phyloP scores from a whole-genome alignment of 2,797 vertebrate genomes.

The Falco berigora region DNA sequence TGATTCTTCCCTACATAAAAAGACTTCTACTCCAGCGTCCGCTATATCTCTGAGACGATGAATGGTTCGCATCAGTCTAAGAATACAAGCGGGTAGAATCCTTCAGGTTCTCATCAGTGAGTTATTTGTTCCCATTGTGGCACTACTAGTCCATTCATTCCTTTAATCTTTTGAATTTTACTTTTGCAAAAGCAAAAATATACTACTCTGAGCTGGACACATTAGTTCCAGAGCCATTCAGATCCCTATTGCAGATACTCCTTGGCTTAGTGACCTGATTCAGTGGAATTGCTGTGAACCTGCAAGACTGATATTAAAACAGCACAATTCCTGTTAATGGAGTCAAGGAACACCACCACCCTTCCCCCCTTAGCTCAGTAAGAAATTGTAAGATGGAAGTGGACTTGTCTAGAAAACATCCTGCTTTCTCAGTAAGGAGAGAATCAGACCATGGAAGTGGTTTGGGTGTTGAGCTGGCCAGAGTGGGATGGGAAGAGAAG shows the following conservation, averaged over 20 bases:
- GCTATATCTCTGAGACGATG: background rate
- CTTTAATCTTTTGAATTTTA: background rate
- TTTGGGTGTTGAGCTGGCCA: background rate
- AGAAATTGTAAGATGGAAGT: background rate
- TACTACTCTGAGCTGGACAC: background rate
- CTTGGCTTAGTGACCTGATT: background rate
- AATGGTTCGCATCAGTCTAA: background rate
- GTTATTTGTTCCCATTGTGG: background rate
- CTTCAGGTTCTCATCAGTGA: background rate
- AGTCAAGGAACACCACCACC: background rate
- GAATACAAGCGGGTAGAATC: background rate
- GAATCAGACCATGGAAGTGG: background rate
- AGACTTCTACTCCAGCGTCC: background rate
- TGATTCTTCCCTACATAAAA: background rate
- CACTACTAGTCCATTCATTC: slow-evolving; percentile 4
- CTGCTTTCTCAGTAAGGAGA: background rate
- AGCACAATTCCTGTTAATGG: background rate
- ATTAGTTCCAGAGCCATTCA: background rate
- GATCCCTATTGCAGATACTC: background rate
- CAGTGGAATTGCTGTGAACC: background rate
- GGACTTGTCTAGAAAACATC: background rate
- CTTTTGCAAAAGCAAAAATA: background rate
- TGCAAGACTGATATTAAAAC: background rate
- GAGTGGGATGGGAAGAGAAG: background rate
- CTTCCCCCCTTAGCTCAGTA: background rate